Base-by-base conservation (phyloP, 2,888 invertebrate genomes). In the Ennomos fuscantarius region DNA sequence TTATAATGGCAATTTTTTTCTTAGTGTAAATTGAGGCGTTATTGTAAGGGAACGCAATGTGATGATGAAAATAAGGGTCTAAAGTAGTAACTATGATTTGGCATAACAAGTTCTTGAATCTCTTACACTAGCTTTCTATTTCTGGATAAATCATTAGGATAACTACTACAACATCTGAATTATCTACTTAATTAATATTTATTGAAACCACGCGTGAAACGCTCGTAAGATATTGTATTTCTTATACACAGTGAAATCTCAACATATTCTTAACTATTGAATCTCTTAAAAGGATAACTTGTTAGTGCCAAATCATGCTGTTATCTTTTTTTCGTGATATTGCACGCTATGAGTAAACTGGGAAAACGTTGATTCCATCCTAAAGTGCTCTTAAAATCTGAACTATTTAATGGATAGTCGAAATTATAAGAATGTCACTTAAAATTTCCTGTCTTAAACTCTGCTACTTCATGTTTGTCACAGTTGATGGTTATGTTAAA, bases 341-440 rank as follows among this genome's bases (percentile, higher is more conserved):
- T 76, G 78, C 80, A 81, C 72, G 74, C 80, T 82, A 76, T 83
- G 81, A 76, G 76, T 82, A 82, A 85, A 84, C 84, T 84, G 83
- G n/a, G 80, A 75, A 71, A 83, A 86, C 79, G 83, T 77, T 89
- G 86, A 91, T 87, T 90, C 91, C 91, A 90, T 91, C 91, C 91
- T 86, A 74, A 91, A 91, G 91, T 91, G 91, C 91, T 91, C 91
- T 91, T 91, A 89, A 63, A 84, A 82, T 82, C 86, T 84, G 81
- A 86, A 82, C 81, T 87, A 86, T 86, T 80, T 86, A 84, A 24
- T 81, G 77, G 67, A 81, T 86, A 82, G 53, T 70, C 72, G 72
- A 81, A 74, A 72, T 78, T 82, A 42, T 80, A 74, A 69, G 67
- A 78, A 69, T 66, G 65, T 71, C 70, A 68, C 69, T 64, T 52